A percentile compares a stretch with the other conserved stretches of the same genome.
Evolutionary conservation across 2,888 invertebrate species (phyloP).

Genomic region (Scelioninae gen. 1): DNA sequence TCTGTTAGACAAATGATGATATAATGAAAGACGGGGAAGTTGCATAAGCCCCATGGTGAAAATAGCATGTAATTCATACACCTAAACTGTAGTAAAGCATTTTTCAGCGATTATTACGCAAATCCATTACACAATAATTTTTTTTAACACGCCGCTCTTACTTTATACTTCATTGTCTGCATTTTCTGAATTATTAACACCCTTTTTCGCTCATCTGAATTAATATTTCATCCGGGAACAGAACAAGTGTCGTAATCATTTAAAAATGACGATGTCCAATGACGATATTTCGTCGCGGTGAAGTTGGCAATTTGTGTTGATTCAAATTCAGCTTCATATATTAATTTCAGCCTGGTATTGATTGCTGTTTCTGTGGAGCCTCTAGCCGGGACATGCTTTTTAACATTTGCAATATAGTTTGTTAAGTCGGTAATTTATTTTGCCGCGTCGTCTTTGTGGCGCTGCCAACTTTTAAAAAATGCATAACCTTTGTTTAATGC

Average conservation of each 20-base stretch:
- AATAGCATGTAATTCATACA: not conserved
- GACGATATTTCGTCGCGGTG: slow-evolving; percentile 1
- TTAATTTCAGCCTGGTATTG: slow-evolving; percentile 42
- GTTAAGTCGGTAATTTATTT: slow-evolving; percentile 35
- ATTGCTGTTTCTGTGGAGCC: slow-evolving; percentile 35
- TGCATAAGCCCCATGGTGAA: not conserved
- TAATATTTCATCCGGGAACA: slow-evolving; percentile 27
- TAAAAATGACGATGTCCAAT: slow-evolving; percentile 31
- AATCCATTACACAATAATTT: not conserved
- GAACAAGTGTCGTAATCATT: slow-evolving; percentile 27
- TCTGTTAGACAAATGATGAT: no score
- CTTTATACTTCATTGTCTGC: not conserved
- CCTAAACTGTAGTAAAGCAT: not conserved
- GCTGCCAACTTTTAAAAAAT: slow-evolving; percentile 43
- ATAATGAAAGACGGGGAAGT: not conserved
- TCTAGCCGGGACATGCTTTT: slow-evolving; percentile 23
- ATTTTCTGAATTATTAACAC: slow-evolving; percentile 16
- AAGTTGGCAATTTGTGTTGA: slow-evolving; percentile 21
- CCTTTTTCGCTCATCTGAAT: slow-evolving; percentile 1
- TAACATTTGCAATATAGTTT: slow-evolving; percentile 44
- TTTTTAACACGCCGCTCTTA: not conserved
- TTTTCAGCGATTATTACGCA: slow-evolving; percentile 7
- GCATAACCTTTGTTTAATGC: slow-evolving; percentile 42
- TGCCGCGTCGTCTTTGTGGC: slow-evolving; percentile 34
- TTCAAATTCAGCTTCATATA: slow-evolving; percentile 30